Conservation (phyloP, 2,113 vertebrate genomes). For the Cavia aperea region DNA sequence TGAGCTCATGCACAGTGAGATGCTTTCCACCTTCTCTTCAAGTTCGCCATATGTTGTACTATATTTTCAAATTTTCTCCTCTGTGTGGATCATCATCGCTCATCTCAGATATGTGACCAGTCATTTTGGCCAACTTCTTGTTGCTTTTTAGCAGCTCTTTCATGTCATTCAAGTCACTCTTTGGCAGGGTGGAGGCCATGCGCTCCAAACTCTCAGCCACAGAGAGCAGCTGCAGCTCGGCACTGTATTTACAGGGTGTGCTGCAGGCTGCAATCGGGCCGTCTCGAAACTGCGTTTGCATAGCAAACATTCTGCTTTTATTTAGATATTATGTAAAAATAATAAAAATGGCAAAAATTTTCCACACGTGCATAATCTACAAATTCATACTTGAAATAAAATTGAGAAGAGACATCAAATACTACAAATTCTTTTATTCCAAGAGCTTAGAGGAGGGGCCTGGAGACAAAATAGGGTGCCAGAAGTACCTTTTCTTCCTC, state of each 20-base stretch:
- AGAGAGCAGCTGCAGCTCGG: slow-evolving; percentile 80
- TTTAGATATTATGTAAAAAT: slow-evolving; percentile 33
- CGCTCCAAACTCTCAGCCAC: slow-evolving; percentile 93
- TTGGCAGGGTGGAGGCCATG: slow-evolving; percentile 85
- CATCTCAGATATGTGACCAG: slow-evolving; percentile 97
- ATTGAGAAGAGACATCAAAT: neutral
- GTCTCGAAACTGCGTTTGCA: slow-evolving; percentile 3
- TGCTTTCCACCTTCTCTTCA: slow-evolving; percentile 96
- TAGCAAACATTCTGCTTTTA: slow-evolving; percentile 9
- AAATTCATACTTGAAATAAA: neutral
- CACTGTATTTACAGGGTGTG: neutral
- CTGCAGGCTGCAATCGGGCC: too few species aligned
- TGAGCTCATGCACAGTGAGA: slow-evolving; percentile 94
- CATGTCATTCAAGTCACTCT: slow-evolving; percentile 82
- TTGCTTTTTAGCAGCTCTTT: slow-evolving; percentile 91
- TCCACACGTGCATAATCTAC: neutral
- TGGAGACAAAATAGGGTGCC: neutral
- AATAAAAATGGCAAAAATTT: neutral
- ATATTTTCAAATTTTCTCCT: slow-evolving; percentile 96
- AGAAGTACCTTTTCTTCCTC: neutral
- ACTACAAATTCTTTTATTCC: neutral
- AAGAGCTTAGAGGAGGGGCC: neutral
- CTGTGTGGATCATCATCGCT: slow-evolving; percentile 87
- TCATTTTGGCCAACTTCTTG: slow-evolving; percentile 97
- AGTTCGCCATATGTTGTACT: slow-evolving; percentile 97